phyloP scores from a whole-genome alignment of 2,888 invertebrate genomes.

The Euclidia mi region DNA sequence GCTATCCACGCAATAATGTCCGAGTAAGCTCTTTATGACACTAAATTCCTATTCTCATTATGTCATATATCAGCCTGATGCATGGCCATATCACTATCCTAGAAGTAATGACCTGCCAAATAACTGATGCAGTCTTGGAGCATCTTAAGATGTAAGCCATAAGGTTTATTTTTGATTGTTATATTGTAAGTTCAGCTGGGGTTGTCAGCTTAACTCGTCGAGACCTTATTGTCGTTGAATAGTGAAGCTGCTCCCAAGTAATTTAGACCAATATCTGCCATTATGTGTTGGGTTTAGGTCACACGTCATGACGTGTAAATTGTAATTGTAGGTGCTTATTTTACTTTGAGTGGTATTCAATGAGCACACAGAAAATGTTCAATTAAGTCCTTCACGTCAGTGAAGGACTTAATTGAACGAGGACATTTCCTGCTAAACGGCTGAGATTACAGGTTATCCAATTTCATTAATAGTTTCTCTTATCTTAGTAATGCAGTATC shows the following conservation, averaged over 20 bases:
- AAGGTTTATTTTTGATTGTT: constrained; percentile 31
- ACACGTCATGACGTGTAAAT: too few species aligned
- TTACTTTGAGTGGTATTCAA: not conserved
- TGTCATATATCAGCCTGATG: constrained; percentile 70
- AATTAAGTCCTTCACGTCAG: not conserved
- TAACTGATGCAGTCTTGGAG: constrained; percentile 6
- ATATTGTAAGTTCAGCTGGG: not conserved
- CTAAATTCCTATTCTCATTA: constrained; percentile 66
- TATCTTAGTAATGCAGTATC: too few species aligned
- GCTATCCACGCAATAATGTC: constrained; percentile 35
- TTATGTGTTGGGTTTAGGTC: too few species aligned
- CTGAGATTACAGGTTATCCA: too few species aligned
- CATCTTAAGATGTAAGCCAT: too few species aligned
- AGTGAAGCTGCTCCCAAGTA: constrained; percentile 54
- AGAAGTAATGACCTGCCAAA: constrained; percentile 60
- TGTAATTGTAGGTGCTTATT: constrained; percentile 34
- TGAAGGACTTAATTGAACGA: not conserved
- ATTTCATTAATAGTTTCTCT: too few species aligned
- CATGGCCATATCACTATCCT: constrained; percentile 61
- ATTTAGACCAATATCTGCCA: constrained; percentile 56
- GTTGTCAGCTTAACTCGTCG: constrained; percentile 20
- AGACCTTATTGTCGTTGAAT: constrained; percentile 56
- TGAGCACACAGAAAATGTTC: too few species aligned
- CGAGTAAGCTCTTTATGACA: constrained; percentile 53
- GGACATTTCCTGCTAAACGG: too few species aligned